phyloP scores from a whole-genome alignment of 2,888 invertebrate species.

The Smittia aterrima region DNA sequence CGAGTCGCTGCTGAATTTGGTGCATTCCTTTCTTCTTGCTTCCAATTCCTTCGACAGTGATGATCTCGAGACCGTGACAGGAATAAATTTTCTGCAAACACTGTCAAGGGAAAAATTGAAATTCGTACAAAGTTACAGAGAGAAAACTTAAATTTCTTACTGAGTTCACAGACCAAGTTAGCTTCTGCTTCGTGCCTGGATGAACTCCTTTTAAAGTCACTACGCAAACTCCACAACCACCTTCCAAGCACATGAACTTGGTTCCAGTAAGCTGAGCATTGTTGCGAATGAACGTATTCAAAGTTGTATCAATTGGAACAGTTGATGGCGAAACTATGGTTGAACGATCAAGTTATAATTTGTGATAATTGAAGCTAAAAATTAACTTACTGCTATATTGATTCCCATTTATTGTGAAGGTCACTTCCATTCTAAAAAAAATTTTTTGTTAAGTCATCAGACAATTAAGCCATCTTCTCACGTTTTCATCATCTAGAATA shows the following conservation, averaged over 20 bases:
- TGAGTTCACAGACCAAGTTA: constrained; percentile 63
- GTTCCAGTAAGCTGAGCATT: constrained; percentile 62
- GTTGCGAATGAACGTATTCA: constrained; percentile 62
- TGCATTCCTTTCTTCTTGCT: constrained; percentile 65
- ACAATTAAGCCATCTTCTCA: no score
- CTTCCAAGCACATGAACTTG: constrained; percentile 66
- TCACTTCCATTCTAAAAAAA: constrained; percentile 48
- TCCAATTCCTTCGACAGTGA: constrained; percentile 72
- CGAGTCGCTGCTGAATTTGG: constrained; percentile 64
- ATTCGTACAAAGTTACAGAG: no score
- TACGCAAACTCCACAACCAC: constrained; percentile 66
- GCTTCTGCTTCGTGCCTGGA: constrained; percentile 55
- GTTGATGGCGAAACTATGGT: constrained; percentile 9
- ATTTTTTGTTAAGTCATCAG: no score
- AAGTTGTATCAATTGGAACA: constrained; percentile 53
- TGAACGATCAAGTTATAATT: no score
- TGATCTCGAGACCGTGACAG: constrained; percentile 67
- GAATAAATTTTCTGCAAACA: constrained; percentile 47
- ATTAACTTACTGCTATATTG: constrained; percentile 46
- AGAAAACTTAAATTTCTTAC: no score
- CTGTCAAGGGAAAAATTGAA: background rate
- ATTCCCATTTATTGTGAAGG: constrained; percentile 48
- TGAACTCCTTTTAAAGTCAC: constrained; percentile 55
- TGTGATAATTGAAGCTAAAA: no score
- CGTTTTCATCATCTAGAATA: no score